Evolutionary conservation across 1,140 invertebrate species (phyloP), one percentile per base, ranked within the genome.

Genomic region (Galendromus occidentalis): DNA sequence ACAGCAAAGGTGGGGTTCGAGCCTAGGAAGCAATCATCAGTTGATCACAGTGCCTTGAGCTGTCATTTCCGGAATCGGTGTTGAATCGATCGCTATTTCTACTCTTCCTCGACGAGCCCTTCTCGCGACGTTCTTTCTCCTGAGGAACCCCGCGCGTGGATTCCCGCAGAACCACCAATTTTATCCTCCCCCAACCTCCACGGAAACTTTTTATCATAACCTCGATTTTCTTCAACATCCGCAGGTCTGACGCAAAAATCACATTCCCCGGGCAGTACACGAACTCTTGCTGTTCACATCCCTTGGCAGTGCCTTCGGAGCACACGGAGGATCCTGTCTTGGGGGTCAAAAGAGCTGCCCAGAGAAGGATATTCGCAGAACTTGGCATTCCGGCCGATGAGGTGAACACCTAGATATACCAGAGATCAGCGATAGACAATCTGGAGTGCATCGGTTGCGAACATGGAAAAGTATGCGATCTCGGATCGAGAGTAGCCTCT

Each of bases 231-330:
- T 14, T 47, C 17, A 4, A 22, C 28, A 6, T 20, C 4, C 28
- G 17, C 51, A 59, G 51, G 71, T 85, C 92, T 4, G 76, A 81
- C 29, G 80, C 82, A 33, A 98, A 98, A 81, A 91, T 94, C 4
- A 81, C 81, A 29, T 82, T 81, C 71, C 80, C 81, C 65, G 76
- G 73, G 66, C 83, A 84, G 72, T 92, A 86, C 71, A 93, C 92
- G 9, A 97, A 98, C 72, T 87, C 92, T 0, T 98, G 94, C 76
- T 98, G 95, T 75, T 95, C 91, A 77, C 95, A 98, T 79, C 95
- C 95, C 0, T 75, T 97, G n/a, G 84, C 83, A 63, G 83, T 86
- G 69, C 76, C 81, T 1, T 76, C 79, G 2, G 91, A 97, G 76
- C 79, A 82, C 18, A 85, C 88, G 55, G 87, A 91, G 73, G 69